Conservation (phyloP, 53 echinoderm and acorn worm species). For the Actinopyga echinites region DNA sequence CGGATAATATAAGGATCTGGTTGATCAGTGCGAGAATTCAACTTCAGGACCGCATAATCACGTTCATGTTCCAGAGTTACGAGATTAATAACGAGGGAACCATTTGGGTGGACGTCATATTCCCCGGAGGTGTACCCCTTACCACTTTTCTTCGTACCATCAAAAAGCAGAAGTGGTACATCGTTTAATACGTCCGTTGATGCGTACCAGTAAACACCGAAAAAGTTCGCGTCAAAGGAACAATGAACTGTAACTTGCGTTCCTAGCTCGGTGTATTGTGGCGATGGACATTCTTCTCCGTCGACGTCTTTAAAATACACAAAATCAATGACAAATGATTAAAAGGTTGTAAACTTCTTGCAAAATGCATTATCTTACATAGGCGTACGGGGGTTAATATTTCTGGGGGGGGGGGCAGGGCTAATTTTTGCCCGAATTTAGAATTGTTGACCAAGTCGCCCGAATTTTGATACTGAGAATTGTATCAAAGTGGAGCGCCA, state of each 20-base stretch:
- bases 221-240: background rate
- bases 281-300: background rate
- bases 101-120: background rate
- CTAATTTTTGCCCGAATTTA: too few relatives aligned
- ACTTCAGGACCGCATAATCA: background rate
- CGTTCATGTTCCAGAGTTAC: background rate
- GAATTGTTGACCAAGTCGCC: too few relatives aligned
- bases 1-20: background rate
- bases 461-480: too few relatives aligned
- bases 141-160: background rate
- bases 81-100: background rate
- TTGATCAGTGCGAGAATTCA: background rate
- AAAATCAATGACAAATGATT: too few relatives aligned
- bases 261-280: background rate
- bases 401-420: too few relatives aligned
- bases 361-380: too few relatives aligned
- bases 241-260: background rate
- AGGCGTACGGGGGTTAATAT: too few relatives aligned
- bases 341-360: too few relatives aligned
- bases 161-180: background rate
- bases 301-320: background rate
- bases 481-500: too few relatives aligned
- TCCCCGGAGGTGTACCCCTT: background rate
- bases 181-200: background rate
- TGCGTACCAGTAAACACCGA: background rate